Evolutionary conservation across 2,797 vertebrate genomes (phyloP).

Genomic region (Clarias laeviceps): DNA sequence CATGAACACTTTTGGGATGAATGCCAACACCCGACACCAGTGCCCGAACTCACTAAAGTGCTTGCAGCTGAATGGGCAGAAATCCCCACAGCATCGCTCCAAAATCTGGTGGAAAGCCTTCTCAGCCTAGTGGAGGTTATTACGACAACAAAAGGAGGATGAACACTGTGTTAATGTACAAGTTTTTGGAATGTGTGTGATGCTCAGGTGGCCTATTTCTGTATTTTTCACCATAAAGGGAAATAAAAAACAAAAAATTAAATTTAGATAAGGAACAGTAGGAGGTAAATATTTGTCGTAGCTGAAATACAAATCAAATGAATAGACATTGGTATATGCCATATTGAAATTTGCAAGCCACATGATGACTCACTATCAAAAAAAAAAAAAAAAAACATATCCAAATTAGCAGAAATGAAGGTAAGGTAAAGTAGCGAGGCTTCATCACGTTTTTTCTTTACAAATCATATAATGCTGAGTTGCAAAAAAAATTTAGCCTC

Average conservation of each 20-base stretch:
- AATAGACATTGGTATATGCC: background rate
- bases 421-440: background rate
- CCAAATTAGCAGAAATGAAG: background rate
- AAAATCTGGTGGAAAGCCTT: background rate
- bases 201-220: background rate
- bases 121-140: background rate
- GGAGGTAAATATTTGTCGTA: background rate
- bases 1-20: background rate
- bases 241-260: background rate
- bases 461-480: background rate
- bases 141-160: no score
- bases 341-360: background rate
- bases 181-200: background rate
- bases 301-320: background rate
- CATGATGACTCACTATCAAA: background rate
- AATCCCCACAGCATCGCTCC: background rate
- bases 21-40: background rate
- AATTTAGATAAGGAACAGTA: background rate
- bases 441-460: background rate
- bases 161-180: no score
- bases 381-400: background rate
- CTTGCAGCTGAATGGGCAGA: background rate
- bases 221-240: background rate
- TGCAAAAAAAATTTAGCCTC: no score
- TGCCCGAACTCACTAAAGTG: background rate